A percentile compares a stretch with the other conserved stretches of the same genome.
Conservation (phyloP, 2,888 invertebrate species). For the Hypolimnas misippus region DNA sequence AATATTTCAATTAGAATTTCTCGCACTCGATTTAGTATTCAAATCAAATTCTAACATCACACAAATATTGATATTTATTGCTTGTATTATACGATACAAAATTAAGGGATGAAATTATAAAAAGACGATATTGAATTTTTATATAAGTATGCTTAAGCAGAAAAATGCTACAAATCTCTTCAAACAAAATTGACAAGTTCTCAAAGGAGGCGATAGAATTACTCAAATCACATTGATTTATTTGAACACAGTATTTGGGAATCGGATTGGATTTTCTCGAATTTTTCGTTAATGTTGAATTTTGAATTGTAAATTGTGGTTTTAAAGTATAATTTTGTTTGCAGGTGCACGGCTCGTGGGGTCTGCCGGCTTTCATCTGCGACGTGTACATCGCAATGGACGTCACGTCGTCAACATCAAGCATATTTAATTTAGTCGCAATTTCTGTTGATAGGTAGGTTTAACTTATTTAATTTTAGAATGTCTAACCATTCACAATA, state of each 20-base stretch:
- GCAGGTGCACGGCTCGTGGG: slow-evolving; percentile 95
- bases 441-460: slow-evolving; percentile 98
- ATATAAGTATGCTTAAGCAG: slow-evolving; percentile 10
- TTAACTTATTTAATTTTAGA: background rate
- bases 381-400: slow-evolving; percentile 99
- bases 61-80: no score
- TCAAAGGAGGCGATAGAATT: slow-evolving; percentile 25
- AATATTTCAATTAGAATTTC: no score
- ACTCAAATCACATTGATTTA: slow-evolving; percentile 31
- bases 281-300: slow-evolving; percentile 40
- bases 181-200: slow-evolving; percentile 18
- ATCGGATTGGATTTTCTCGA: slow-evolving; percentile 24
- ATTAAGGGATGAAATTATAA: background rate
- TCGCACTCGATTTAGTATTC: background rate
- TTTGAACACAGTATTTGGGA: slow-evolving; percentile 27
- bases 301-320: slow-evolving; percentile 11
- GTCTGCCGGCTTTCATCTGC: slow-evolving; percentile 94
- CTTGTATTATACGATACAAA: background rate
- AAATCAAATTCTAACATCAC: background rate
- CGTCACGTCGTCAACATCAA: slow-evolving; percentile 98
- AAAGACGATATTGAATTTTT: slow-evolving; percentile 7
- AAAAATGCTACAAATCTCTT: slow-evolving; percentile 12
- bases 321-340: slow-evolving; percentile 41
- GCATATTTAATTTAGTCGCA: slow-evolving; percentile 98
- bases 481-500: background rate